Percentiles rank a stretch among this genome's conserved stretches.
These are phyloP conservation scores for Plestiodon gilberti DNA, from an alignment of 2,113 vertebrate species.

Conservation along the genomic window DNA sequence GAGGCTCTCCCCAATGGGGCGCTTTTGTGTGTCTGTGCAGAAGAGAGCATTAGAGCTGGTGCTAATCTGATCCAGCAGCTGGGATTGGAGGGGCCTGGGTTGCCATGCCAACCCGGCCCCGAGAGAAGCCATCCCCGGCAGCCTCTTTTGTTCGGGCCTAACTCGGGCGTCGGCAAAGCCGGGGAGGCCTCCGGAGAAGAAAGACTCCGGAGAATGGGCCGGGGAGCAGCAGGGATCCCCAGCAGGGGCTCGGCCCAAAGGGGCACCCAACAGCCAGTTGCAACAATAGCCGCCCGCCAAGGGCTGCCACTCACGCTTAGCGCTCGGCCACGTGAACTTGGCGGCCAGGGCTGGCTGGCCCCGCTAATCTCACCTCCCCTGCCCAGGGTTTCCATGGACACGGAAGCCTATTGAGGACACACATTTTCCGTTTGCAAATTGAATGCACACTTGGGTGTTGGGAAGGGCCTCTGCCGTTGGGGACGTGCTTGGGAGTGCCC, in stretches of 20 bases:
- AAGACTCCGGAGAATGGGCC: conserved; percentile 55
- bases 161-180: conserved; percentile 73
- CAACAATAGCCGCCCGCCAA: conserved; percentile 32
- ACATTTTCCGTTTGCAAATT: conserved; percentile 25
- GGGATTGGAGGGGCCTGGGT: conserved; percentile 80
- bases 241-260: conserved; percentile 11
- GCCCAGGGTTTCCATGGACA: conserved; percentile 76
- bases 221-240: conserved; percentile 3
- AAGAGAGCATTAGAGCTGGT: conserved; percentile 66
- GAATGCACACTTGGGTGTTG: neutral
- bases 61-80: conserved; percentile 81
- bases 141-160: conserved; percentile 82
- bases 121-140: conserved; percentile 75
- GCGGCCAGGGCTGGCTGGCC: conserved; percentile 26
- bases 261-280: neutral
- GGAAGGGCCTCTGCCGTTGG: conserved; percentile 32
- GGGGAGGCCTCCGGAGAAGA: conserved; percentile 65
- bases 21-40: conserved; percentile 78
- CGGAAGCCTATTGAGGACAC: conserved; percentile 74
- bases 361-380: conserved; percentile 53
- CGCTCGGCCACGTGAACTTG: conserved; percentile 1
- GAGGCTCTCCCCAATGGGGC: conserved; percentile 73
- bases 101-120: conserved; percentile 74
- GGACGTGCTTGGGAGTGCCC: neutral
- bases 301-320: neutral